Base-by-base conservation (phyloP, 2,797 vertebrate genomes). In the Enteromius paludinosus region DNA sequence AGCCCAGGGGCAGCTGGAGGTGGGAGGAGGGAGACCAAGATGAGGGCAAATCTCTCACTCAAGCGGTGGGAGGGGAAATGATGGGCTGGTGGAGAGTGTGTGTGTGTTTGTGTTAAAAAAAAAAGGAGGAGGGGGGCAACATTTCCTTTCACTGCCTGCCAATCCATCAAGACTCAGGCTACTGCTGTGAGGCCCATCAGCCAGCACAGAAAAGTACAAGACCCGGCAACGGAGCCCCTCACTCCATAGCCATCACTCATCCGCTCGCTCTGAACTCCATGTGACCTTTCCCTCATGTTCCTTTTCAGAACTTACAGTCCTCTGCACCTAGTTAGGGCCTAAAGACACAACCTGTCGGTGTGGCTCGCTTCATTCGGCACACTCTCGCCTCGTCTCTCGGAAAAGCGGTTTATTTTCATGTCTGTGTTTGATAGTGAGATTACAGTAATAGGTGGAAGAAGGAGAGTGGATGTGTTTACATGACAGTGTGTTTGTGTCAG, bases 151-250 rank as follows among this genome's bases (percentile, higher is more conserved):
- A 97, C 94, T 92, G 91, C 88, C 95, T 96, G 96, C 96, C 97
- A 96, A 97, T 98, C 97, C 94, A 97, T 98, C 97, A 98, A 94
- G 94, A 94, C 94, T 95, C 96, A 94, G 96, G 94, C 95, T 95
- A 95, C 96, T 86, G 95, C 97, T 96, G 97, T 92, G 97, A 96
- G 90, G 94, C 94, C 94, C 93, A 95, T 96, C 96, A 94, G 94
- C 94, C 94, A 81, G 91, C 56, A 91, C 93, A 94, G 94, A 95
- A 94, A 95, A 94, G 94, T 95, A 94, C 95, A 96, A 96, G 96
- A 94, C 94, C 92, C 92, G 84, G 94, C 94, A 93, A 95, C 81
- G 94, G 94, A 96, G 90, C 89, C 94, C 94, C 96, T 93, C 93
- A 94, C 93, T 93, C 94, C 91, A 89, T 86, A 88, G 93, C 95